Base-by-base conservation (phyloP, 2,888 invertebrate genomes). In the Torymus texanus region DNA sequence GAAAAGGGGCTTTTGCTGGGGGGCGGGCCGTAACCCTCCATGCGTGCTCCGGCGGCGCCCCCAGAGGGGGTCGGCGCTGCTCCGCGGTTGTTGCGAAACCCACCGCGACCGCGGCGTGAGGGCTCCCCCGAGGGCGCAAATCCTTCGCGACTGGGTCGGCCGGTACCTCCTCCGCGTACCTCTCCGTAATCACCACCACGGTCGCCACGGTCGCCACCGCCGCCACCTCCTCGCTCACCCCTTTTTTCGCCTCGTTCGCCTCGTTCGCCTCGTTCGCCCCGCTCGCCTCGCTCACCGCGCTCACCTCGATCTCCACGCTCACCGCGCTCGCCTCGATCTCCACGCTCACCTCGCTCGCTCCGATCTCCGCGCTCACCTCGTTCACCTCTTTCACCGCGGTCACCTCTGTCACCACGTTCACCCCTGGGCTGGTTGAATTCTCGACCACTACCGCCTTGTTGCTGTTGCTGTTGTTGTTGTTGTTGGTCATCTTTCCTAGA, bases 71-170 rank as follows among this genome's bases (percentile, higher is more conserved):
- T 21, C 24, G 55, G 61, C 13, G 63, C 51, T 53, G 81, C 12
- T 65, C 82, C 82, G 0, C 82, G 81, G 18, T 80, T 82, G 67
- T 68, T 79, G 63, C 91, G 88, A 80, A 91, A 91, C 56, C 92
- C 92, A 79, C 91, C 96, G 81, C 97, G 92, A 5, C 97, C 97
- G 78, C 97, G 94, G 71, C 97, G 92, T 0, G 97, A 97, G 0
- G 97, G 97, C 89, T 97, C 97, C 0, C 97, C 97, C 24, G 96
- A 93, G 0, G 97, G 97, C 1, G 95, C 94, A 90, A 97, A 97
- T 67, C 95, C 95, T 86, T 95, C 95, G 78, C 93, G 91, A 82
- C 85, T 86, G 1, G 88, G 86, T 82, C 89, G 86, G 2, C 86
- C 85, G n/a, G 88, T 88, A 87, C 72, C 72, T 10, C 72, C n/a